These are phyloP conservation scores for Hemithea aestivaria DNA, from an alignment of 2,888 invertebrate genomes.

Conservation along the genomic window DNA sequence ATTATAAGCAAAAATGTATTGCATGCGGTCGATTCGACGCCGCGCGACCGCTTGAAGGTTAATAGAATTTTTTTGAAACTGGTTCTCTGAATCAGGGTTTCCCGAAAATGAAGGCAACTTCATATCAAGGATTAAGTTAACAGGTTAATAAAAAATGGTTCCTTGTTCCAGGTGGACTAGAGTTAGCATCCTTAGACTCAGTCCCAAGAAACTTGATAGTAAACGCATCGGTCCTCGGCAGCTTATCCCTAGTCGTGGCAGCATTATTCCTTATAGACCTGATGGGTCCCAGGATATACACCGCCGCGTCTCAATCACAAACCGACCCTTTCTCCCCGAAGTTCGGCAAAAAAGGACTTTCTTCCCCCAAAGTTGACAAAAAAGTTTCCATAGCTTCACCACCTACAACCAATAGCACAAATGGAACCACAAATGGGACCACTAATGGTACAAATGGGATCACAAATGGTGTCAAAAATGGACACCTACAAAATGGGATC, in stretches of 20 bases:
- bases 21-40: no score
- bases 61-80: no score
- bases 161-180: slow-evolving; percentile 78
- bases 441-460: no score
- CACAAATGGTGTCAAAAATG: slow-evolving; percentile 19
- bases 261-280: slow-evolving; percentile 84
- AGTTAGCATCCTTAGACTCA: slow-evolving; percentile 84
- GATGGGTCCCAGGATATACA: slow-evolving; percentile 76
- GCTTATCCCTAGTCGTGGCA: slow-evolving; percentile 82
- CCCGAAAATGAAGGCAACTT: no score
- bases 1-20: no score
- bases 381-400: slow-evolving; percentile 54
- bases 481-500: slow-evolving; percentile 14
- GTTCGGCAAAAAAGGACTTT: slow-evolving; percentile 55
- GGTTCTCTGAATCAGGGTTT: no score
- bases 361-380: slow-evolving; percentile 50
- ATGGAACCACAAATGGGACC: slow-evolving; percentile 26
- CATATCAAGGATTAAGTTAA: no score
- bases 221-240: slow-evolving; percentile 85
- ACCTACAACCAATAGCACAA: slow-evolving; percentile 37
- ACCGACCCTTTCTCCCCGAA: slow-evolving; percentile 56
- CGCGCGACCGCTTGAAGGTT: no score
- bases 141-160: no score
- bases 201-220: slow-evolving; percentile 83
- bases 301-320: slow-evolving; percentile 60